phyloP scores from a whole-genome alignment of 2,888 invertebrate species.

The Drosophila neoperkinsi region DNA sequence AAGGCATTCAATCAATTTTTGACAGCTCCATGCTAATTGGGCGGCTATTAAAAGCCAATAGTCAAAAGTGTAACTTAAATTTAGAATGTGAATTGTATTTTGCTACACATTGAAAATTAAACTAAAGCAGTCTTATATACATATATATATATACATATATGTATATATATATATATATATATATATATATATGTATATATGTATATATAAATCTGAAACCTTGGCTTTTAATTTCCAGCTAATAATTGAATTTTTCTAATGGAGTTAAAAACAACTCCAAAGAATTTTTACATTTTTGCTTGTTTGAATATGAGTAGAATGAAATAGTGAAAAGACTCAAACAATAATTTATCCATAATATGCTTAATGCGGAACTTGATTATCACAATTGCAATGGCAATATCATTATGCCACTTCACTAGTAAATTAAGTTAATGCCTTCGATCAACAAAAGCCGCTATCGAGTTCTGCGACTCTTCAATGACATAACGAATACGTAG shows the following conservation, averaged over 20 bases:
- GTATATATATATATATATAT: not conserved
- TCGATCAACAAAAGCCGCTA: slow-evolving; percentile 22
- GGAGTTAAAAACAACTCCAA: not conserved
- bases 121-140: not conserved
- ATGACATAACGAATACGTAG: slow-evolving; percentile 48
- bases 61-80: not conserved
- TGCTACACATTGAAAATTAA: not conserved
- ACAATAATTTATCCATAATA: not conserved
- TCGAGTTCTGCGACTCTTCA: slow-evolving; percentile 36
- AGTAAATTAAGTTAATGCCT: slow-evolving; percentile 25
- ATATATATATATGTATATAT: no score
- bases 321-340: not conserved
- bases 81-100: not conserved
- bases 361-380: not conserved
- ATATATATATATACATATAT: not conserved
- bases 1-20: slow-evolving; percentile 25
- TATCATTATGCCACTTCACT: slow-evolving; percentile 2
- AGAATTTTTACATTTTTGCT: not conserved
- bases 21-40: slow-evolving; percentile 50
- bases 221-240: not conserved
- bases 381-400: not conserved
- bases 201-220: not conserved
- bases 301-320: not conserved
- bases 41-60: slow-evolving; percentile 21
- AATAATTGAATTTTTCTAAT: no score